Base-by-base conservation (phyloP, 1,140 invertebrate genomes). In the Diprion similis region DNA sequence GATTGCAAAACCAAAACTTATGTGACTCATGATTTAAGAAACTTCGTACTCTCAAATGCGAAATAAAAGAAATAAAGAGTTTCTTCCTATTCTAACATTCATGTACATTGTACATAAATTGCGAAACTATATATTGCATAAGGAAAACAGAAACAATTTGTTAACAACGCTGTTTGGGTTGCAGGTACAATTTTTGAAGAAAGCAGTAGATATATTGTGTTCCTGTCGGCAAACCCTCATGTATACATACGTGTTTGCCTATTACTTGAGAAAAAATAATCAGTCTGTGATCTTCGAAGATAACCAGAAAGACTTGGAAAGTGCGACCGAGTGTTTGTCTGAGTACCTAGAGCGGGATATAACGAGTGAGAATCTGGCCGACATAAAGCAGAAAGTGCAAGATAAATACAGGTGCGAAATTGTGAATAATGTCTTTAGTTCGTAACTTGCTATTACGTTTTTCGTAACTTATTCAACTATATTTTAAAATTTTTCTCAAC, bases 181-280 rank as follows among this genome's bases (percentile, higher is more conserved):
- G 1, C 76, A 97, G 93, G 97, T 98, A 67, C 97, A 99, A 91
- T 99, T 98, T 89, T 89, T 99, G 76, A 98, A 98, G 87, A 98
- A 98, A 88, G 98, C 98, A 71, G 98, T 99, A 69, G 98, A 99
- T 89, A 97, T 99, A 85, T 91, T 99, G 45, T 99, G 97, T 89
- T 95, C 96, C 84, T 99, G 98, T 89, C 91, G 98, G 73, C 97
- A 99, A 88, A 99, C 98, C 19, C 90, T 99, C 10, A 99, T 99
- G 97, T 99, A 98, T 89, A 99, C 98, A 71, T 99, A 99, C 87
- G 98, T 99, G 71, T 99, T 99, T 92, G 98, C 98, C 80, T 99
- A 98, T 89, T 99, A 99, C 87, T 91, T 99, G 81, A 93, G 93
- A 83, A 98, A 98, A 90, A 99, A 98, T 89, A 99, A 99, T 91